phyloP scores from a whole-genome alignment of 2,888 invertebrate species.

The Lathronympha strigana region DNA sequence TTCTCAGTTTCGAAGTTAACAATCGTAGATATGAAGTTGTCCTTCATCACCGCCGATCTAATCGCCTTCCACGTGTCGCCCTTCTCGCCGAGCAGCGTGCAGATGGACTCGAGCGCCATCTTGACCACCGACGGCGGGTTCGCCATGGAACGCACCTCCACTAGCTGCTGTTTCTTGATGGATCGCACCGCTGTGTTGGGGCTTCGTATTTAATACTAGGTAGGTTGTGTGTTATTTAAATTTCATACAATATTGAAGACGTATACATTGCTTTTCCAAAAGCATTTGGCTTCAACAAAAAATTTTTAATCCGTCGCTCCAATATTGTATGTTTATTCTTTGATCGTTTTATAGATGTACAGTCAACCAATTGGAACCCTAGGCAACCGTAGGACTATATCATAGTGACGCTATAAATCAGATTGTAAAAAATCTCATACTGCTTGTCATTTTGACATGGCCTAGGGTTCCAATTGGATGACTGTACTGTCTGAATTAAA shows the following conservation, averaged over 20 bases:
- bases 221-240: slow-evolving; percentile 3
- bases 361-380: no score
- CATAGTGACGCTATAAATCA: no score
- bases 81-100: slow-evolving; percentile 95
- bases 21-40: slow-evolving; percentile 97
- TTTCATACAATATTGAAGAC: slow-evolving; percentile 9
- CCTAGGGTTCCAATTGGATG: neutral
- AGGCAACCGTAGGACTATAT: no score
- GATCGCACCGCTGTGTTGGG: slow-evolving; percentile 92
- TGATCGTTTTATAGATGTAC: no score
- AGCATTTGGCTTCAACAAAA: neutral
- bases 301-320: neutral
- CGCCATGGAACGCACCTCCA: slow-evolving; percentile 97
- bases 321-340: slow-evolving; percentile 10
- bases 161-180: slow-evolving; percentile 98
- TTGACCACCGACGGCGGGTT: slow-evolving; percentile 97
- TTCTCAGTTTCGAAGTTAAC: slow-evolving; percentile 97
- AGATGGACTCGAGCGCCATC: slow-evolving; percentile 97
- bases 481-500: no score
- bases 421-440: no score
- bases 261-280: neutral
- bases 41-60: slow-evolving; percentile 95
- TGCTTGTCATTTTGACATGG: no score
- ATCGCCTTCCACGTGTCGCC: slow-evolving; percentile 97
- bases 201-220: slow-evolving; percentile 62